Conservation (phyloP, 2,888 invertebrate species). For the Escarpia spicata region DNA sequence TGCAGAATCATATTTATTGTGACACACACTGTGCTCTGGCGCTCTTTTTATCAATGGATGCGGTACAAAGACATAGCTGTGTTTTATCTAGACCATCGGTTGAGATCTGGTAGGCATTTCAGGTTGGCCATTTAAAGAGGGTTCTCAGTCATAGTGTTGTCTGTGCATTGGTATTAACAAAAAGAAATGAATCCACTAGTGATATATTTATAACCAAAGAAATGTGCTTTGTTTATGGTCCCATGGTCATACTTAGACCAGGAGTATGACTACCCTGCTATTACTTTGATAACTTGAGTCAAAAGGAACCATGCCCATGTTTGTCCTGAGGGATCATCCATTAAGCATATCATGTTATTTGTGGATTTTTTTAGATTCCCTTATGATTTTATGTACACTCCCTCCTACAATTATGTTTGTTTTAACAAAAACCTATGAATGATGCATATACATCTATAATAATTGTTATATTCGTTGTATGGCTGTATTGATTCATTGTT, state of each 20-base stretch:
- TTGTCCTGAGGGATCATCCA: too few species aligned
- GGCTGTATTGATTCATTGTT: too few species aligned
- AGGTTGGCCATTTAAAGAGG: neutral
- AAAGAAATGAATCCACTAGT: neutral
- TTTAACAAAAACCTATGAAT: too few species aligned
- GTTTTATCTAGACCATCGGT: neutral
- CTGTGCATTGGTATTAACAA: neutral
- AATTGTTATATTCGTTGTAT: too few species aligned
- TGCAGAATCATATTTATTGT: neutral
- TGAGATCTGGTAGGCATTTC: neutral
- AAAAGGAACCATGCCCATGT: too few species aligned
- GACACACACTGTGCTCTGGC: neutral
- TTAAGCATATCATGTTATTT: too few species aligned
- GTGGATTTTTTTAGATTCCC: too few species aligned
- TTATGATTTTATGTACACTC: too few species aligned
- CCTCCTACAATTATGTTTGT: too few species aligned
- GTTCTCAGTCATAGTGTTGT: neutral
- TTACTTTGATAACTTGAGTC: too few species aligned
- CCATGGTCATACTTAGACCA: neutral
- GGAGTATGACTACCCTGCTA: neutral
- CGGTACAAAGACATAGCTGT: neutral
- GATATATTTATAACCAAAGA: neutral
- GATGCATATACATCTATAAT: too few species aligned
- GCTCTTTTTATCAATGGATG: neutral
- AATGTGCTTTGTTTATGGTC: neutral